A percentile compares a stretch with the other conserved stretches of the same genome.
Evolutionary conservation across 2,888 invertebrate genomes (phyloP).

Genomic region (Hydroisotoma schaefferi): DNA sequence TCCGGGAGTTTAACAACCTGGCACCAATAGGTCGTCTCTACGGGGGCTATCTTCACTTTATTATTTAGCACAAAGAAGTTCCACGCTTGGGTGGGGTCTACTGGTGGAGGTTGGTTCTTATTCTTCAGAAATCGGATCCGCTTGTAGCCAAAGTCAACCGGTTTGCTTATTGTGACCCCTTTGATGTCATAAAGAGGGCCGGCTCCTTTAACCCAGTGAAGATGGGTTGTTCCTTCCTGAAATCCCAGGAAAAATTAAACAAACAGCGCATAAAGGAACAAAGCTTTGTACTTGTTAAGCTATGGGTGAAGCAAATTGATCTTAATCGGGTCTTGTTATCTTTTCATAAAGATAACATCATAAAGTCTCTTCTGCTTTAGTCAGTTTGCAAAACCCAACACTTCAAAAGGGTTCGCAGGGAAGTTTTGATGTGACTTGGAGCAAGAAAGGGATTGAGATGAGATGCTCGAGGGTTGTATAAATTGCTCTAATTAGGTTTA

Average conservation of each 20-base stretch:
- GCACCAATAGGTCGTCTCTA: constrained; percentile 98
- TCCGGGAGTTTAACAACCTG: constrained; percentile 75
- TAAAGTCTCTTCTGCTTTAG: too few relatives aligned
- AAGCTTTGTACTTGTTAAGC: too few relatives aligned
- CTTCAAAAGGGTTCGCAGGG: too few relatives aligned
- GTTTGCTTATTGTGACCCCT: constrained; percentile 59
- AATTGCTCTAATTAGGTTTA: too few relatives aligned
- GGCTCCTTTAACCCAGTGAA: constrained; percentile 78
- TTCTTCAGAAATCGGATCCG: constrained; percentile 69
- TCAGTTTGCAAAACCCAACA: too few relatives aligned
- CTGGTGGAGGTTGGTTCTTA: constrained; percentile 50
- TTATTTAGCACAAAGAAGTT: constrained; percentile 62
- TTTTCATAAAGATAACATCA: too few relatives aligned
- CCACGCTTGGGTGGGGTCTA: constrained; percentile 53
- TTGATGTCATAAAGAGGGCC: constrained; percentile 67
- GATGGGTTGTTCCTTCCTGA: constrained; percentile 83
- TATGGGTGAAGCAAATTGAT: too few relatives aligned
- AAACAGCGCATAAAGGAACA: neutral
- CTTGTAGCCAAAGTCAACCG: constrained; percentile 67
- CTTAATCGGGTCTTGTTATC: neutral
- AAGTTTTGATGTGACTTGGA: too few relatives aligned
- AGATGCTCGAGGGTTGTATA: too few relatives aligned
- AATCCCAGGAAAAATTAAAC: constrained; percentile 1
- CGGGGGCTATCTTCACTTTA: constrained; percentile 68
- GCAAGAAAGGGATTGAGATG: too few relatives aligned